These are phyloP conservation scores for Drosophila repleta DNA, from an alignment of 1,140 invertebrate genomes.

Conservation along the genomic window DNA sequence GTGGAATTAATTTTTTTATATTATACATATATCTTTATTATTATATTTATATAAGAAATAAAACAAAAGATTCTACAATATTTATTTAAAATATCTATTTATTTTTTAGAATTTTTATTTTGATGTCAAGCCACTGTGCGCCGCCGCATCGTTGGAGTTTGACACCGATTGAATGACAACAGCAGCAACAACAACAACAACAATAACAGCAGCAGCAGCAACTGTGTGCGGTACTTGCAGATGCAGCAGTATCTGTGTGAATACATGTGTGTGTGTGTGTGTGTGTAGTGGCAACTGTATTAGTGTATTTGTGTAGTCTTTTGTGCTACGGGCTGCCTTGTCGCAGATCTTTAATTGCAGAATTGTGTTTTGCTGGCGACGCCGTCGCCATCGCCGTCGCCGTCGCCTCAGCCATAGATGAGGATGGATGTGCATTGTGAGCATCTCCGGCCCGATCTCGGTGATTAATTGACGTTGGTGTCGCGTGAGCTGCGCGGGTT, in stretches of 20 bases:
- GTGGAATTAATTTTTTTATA: too few relatives aligned
- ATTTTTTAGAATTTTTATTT: neutral
- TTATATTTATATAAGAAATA: too few relatives aligned
- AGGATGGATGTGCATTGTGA: constrained; percentile 25
- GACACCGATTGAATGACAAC: constrained; percentile 67
- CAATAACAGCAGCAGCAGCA: constrained; percentile 3
- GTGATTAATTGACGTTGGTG: constrained; percentile 75
- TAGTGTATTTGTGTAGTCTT: constrained; percentile 28
- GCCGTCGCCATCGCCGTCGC: neutral
- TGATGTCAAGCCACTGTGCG: constrained; percentile 20
- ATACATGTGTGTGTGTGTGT: constrained; percentile 4
- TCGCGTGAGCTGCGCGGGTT: constrained; percentile 69
- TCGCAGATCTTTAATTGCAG: constrained; percentile 73
- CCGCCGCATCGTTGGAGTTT: constrained; percentile 42
- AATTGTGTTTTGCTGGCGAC: constrained; percentile 52
- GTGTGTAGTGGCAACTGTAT: neutral
- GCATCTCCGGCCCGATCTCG: constrained; percentile 35
- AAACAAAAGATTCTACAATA: too few relatives aligned
- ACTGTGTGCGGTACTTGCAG: constrained; percentile 31
- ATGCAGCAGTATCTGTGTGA: constrained; percentile 40
- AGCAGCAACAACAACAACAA: constrained; percentile 19
- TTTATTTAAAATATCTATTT: too few relatives aligned
- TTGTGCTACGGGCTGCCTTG: constrained; percentile 41
- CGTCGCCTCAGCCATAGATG: constrained; percentile 25
- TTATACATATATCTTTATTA: too few relatives aligned